Evolutionary conservation across 1,140 invertebrate genomes (phyloP).

Genomic region (Spodoptera litura): DNA sequence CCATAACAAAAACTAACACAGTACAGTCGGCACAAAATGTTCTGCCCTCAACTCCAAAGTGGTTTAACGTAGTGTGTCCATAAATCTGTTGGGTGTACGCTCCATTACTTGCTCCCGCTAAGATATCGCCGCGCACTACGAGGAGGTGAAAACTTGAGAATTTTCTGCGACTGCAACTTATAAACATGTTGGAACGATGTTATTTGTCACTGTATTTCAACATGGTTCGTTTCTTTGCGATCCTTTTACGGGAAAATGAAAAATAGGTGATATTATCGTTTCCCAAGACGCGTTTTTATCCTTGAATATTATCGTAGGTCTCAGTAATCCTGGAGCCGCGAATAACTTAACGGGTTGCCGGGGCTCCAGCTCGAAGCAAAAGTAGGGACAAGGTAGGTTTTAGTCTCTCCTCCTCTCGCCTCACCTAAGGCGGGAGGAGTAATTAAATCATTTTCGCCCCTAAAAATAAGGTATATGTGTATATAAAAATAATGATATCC

Average conservation of each 20-base stretch:
- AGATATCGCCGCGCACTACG: slow-evolving; percentile 55
- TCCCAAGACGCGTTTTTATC: neutral
- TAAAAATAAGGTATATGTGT: neutral
- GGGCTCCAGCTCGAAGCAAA: neutral
- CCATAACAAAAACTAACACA: slow-evolving; percentile 43
- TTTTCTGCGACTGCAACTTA: slow-evolving; percentile 45
- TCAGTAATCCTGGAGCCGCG: neutral
- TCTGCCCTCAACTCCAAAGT: slow-evolving; percentile 56
- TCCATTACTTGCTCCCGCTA: slow-evolving; percentile 71
- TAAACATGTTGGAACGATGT: slow-evolving; percentile 44
- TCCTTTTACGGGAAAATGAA: slow-evolving; percentile 26
- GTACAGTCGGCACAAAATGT: slow-evolving; percentile 44
- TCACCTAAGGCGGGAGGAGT: too few relatives aligned
- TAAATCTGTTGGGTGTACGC: slow-evolving; percentile 74
- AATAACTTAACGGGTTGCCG: too few relatives aligned
- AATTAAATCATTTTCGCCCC: too few relatives aligned
- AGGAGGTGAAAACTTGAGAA: slow-evolving; percentile 43
- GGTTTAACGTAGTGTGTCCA: slow-evolving; percentile 66
- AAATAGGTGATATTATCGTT: slow-evolving; percentile 20
- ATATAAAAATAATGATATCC: neutral
- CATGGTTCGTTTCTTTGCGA: slow-evolving; percentile 19
- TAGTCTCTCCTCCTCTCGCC: too few relatives aligned
- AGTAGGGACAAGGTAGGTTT: too few relatives aligned
- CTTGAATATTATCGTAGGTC: neutral
- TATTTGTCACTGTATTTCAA: slow-evolving; percentile 47